Evolutionary conservation across 2,113 vertebrate species (phyloP), one percentile per base, ranked within the genome.

Genomic region (Zosterops pallidus): DNA sequence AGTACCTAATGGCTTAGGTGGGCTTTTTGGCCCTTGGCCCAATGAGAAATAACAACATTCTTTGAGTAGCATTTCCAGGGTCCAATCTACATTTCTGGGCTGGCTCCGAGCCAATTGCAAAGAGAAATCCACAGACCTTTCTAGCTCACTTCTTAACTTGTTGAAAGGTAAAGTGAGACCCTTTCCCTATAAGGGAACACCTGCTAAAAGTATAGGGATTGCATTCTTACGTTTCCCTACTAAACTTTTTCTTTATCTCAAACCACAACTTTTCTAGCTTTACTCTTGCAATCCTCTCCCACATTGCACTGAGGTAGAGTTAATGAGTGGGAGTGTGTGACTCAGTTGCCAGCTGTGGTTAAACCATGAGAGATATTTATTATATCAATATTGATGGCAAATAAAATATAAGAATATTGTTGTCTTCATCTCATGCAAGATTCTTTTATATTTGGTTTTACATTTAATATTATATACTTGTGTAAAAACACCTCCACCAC

Each of bases 291-390:
- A 31, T 57, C 56, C 31, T 57, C 21, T 80, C 21, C 6, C 7
- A 5, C 4, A 5, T 22, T 17, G 9, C 10, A 15, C 3, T 0
- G 0, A 14, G 9, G 7, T 11, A 25, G 35, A 25, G 13, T 41
- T 47, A 49, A 11, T 29, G 25, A 55, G 12, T 35, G 9, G 24
- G 9, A 29, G 16, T 14, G 21, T 63, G 6, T 41, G 16, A n/a
- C 49, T 55, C 13, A 63, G 9, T 25, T 55, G 20, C 11, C 12
- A 19, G 7, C 29, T 70, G 20, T 1, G 10, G 7, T 63, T 49
- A 55, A 79, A 56, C 16, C 1, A 23, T 0, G 0, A 28, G 11
- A 31, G 5, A 2, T 4, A 35, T 63, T 55, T 82, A 60, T 65
- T 49, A 24, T 13, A 77, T 5, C 7, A 42, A 1, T 22, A 57